Evolutionary conservation across 2,113 vertebrate species (phyloP).

Genomic region (Otis tarda): DNA sequence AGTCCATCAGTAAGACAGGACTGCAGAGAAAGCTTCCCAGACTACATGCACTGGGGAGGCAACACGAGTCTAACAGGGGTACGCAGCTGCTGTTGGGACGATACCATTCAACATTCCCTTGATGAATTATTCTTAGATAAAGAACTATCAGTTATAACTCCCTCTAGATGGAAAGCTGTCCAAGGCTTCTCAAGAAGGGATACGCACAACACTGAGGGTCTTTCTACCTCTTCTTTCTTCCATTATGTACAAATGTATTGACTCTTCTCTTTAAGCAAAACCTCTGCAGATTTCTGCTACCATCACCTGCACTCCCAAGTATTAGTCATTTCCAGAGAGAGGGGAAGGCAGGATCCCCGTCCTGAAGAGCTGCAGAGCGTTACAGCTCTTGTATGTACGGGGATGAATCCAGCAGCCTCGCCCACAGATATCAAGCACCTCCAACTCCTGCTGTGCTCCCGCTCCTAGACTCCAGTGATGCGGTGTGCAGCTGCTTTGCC

Average conservation of each 20-base stretch:
- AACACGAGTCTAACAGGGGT: not conserved
- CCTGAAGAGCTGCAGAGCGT: not conserved
- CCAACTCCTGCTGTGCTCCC: not conserved
- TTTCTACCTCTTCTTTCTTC: not conserved
- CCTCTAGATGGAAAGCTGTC: not conserved
- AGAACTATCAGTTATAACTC: not conserved
- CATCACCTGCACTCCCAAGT: fast-evolving
- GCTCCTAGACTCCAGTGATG: not conserved
- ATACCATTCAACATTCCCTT: not conserved
- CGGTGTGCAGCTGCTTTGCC: not conserved
- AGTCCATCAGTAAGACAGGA: not conserved
- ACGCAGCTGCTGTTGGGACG: fast-evolving
- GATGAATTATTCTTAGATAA: not conserved
- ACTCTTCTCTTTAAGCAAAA: not conserved
- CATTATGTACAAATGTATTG: fast-evolving
- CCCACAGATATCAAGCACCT: not conserved
- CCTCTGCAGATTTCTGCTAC: not conserved
- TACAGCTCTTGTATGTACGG: too few species aligned
- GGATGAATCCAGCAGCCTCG: not conserved
- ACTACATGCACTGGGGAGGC: fast-evolving
- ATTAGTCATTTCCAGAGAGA: not conserved
- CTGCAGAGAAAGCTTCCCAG: not conserved
- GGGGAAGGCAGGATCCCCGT: not conserved
- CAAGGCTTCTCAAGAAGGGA: fast-evolving
- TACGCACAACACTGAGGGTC: fast-evolving